Conservation (phyloP, 2,113 vertebrate species). For the Triplophysa tibetana region DNA sequence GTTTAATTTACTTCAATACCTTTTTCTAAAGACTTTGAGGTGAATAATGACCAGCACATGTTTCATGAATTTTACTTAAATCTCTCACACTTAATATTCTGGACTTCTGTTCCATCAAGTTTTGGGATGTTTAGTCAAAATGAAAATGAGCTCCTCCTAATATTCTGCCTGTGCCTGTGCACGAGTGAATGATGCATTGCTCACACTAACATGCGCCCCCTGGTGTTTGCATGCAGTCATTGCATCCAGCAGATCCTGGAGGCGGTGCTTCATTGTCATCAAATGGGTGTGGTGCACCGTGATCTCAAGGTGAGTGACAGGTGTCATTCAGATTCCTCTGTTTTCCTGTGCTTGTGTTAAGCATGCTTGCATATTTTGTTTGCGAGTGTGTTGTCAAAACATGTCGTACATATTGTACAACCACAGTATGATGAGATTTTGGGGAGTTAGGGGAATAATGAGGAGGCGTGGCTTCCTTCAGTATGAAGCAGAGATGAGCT, state of each 20-base stretch:
- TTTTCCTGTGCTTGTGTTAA: conserved; percentile 6
- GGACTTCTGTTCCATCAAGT: conserved; percentile 4
- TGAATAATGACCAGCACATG: no score
- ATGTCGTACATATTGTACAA: not conserved
- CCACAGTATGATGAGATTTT: not conserved
- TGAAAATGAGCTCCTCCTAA: not conserved
- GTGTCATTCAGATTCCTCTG: conserved; percentile 43
- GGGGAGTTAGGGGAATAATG: not conserved
- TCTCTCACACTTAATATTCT: no score
- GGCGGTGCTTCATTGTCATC: conserved; percentile 94
- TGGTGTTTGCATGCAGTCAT: conserved; percentile 90
- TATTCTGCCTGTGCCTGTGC: conserved; percentile 56
- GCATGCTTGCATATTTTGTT: conserved; percentile 1
- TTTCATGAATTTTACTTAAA: no score
- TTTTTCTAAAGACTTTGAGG: no score
- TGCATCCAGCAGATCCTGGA: conserved; percentile 98
- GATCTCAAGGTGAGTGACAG: conserved; percentile 93
- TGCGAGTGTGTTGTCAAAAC: not conserved
- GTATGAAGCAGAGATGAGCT: not conserved
- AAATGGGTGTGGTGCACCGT: conserved; percentile 97
- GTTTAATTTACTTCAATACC: no score
- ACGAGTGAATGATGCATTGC: conserved; percentile 64
- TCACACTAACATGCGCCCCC: conserved; percentile 78
- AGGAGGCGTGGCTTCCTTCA: not conserved
- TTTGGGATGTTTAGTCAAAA: no score